phyloP scores from a whole-genome alignment of 2,113 vertebrate species.

The Candoia aspera region DNA sequence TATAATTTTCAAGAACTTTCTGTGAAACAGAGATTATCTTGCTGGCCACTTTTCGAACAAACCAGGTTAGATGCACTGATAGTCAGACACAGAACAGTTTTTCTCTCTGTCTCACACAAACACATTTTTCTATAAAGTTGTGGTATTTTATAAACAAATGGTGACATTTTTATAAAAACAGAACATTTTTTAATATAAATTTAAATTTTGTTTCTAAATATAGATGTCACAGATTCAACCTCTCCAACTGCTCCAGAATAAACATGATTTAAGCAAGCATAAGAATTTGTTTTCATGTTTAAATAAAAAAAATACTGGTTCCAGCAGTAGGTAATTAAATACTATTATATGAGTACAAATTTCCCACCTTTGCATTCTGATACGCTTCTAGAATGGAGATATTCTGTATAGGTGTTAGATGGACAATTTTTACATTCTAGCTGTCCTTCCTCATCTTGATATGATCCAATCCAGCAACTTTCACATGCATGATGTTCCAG shows the following conservation, averaged over 20 bases:
- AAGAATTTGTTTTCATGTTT: background rate
- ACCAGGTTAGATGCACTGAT: background rate
- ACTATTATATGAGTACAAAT: background rate
- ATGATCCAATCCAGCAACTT: constrained; percentile 92
- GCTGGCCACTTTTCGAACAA: background rate
- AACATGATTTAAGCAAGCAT: background rate
- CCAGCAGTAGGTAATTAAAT: background rate
- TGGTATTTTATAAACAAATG: background rate
- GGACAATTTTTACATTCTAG: constrained; percentile 91
- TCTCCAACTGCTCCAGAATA: background rate
- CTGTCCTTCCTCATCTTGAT: constrained; percentile 93
- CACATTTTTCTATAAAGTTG: background rate
- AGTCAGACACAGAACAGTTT: background rate
- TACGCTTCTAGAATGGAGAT: constrained; percentile 89
- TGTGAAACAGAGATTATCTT: background rate
- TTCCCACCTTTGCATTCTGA: constrained; percentile 90
- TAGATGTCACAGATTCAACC: background rate
- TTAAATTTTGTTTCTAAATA: background rate
- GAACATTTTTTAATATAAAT: background rate
- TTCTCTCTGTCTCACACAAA: background rate
- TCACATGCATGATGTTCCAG: constrained; percentile 87
- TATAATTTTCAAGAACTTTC: background rate
- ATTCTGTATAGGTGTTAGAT: constrained; percentile 86
- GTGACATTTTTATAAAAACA: background rate
- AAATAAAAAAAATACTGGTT: background rate